phyloP scores from a whole-genome alignment of 1,140 invertebrate species.

The Bombus cullumanus region DNA sequence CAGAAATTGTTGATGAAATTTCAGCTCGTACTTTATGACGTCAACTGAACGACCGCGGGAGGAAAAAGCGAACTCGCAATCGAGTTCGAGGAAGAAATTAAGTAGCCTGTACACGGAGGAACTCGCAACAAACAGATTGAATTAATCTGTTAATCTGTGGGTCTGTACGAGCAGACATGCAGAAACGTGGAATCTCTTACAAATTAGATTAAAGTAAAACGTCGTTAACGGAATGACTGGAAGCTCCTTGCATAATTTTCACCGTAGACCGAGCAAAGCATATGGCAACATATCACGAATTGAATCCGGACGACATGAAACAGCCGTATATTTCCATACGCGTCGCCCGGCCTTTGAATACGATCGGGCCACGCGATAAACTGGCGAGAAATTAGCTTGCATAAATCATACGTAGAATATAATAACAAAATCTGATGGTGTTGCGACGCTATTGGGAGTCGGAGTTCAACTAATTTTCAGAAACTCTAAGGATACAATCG shows the following conservation, averaged over 20 bases:
- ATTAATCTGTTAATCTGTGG: neutral
- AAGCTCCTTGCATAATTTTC: conserved; percentile 24
- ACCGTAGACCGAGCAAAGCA: neutral
- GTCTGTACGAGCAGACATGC: neutral
- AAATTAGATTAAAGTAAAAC: conserved; percentile 14
- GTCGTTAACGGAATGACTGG: conserved; percentile 10
- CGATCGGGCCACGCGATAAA: conserved; percentile 15
- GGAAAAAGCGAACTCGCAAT: neutral
- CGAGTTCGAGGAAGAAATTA: neutral
- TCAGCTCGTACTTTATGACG: neutral
- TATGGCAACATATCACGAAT: neutral
- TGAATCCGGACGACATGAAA: conserved; percentile 3
- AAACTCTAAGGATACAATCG: neutral
- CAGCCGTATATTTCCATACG: conserved; percentile 15
- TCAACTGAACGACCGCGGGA: neutral
- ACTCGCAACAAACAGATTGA: neutral
- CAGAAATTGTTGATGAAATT: neutral
- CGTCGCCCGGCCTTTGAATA: conserved; percentile 1
- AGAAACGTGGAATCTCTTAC: conserved; percentile 4
- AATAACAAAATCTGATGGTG: neutral
- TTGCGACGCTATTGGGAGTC: neutral
- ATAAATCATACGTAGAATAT: conserved; percentile 11
- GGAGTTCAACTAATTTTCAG: conserved; percentile 9
- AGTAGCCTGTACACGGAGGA: neutral
- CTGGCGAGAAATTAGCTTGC: conserved; percentile 8